A percentile compares a stretch with the other conserved stretches of the same genome.
Evolutionary conservation across 2,888 invertebrate genomes (phyloP).

Genomic region (Stratiomys singularior): DNA sequence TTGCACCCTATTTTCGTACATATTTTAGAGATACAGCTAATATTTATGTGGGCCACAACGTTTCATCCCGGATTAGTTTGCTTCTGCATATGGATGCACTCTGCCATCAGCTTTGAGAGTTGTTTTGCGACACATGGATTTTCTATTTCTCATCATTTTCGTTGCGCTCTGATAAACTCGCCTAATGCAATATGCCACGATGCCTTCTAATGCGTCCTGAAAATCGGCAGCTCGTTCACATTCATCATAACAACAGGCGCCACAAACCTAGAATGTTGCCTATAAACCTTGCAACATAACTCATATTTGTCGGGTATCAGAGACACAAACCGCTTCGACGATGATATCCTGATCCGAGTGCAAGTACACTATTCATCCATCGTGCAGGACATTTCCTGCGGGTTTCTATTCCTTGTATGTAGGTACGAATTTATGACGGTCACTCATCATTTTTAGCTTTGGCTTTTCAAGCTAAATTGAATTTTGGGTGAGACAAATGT

Average conservation of each 20-base stretch:
- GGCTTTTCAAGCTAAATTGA: background rate
- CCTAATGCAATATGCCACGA: background rate
- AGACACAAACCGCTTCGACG: no score
- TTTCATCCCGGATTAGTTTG: background rate
- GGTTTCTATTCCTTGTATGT: slow-evolving; percentile 3
- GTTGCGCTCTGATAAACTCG: slow-evolving; percentile 1
- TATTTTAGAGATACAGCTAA: slow-evolving; percentile 3
- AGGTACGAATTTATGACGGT: slow-evolving; percentile 22
- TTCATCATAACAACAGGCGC: no score
- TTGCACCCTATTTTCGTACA: background rate
- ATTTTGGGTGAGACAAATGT: slow-evolving; percentile 7
- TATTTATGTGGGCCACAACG: slow-evolving; percentile 23
- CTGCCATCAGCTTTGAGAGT: background rate
- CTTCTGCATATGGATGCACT: background rate
- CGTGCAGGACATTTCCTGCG: background rate
- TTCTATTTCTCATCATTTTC: background rate
- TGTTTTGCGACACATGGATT: background rate
- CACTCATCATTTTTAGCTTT: slow-evolving; percentile 34
- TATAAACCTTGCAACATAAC: no score
- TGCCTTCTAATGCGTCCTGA: no score
- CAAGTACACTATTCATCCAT: no score
- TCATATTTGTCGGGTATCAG: no score
- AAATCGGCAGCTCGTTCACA: no score
- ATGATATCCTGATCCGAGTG: no score
- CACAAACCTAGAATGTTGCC: no score